A percentile compares a stretch with the other conserved stretches of the same genome.
Evolutionary conservation across 2,888 invertebrate species (phyloP).

Genomic region (Drosophila differens): DNA sequence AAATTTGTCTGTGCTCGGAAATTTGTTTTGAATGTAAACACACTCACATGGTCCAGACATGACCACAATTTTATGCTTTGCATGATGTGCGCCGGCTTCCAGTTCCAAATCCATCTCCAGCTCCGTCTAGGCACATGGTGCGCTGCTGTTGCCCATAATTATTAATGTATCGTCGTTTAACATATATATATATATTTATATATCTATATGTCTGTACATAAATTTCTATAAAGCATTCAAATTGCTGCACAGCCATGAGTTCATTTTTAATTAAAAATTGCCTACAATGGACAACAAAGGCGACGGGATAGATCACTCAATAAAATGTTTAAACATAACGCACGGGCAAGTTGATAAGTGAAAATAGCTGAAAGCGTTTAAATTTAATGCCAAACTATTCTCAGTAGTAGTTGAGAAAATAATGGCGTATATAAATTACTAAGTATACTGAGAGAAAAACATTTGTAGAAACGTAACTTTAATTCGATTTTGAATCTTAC

Average conservation of each 20-base stretch:
- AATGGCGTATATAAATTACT: constrained; percentile 14
- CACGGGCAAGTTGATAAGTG: constrained; percentile 51
- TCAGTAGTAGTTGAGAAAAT: constrained; percentile 6
- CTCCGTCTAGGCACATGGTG: constrained; percentile 52
- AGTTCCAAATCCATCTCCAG: constrained; percentile 7
- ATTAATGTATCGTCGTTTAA: constrained; percentile 37
- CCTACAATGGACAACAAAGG: constrained; percentile 29
- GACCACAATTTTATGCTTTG: constrained; percentile 74
- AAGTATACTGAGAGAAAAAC: background rate
- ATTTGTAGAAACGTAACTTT: background rate
- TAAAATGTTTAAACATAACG: constrained; percentile 48
- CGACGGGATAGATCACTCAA: constrained; percentile 26
- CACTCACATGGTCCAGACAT: constrained; percentile 70
- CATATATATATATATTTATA: constrained; percentile 3
- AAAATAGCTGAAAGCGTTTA: constrained; percentile 14
- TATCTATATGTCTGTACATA: background rate
- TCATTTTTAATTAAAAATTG: constrained; percentile 76
- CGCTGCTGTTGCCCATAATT: constrained; percentile 42
- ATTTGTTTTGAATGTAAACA: constrained; percentile 73
- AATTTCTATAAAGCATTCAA: constrained; percentile 11
- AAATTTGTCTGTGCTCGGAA: constrained; percentile 48
- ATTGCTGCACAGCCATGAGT: constrained; percentile 55
- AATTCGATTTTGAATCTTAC: background rate
- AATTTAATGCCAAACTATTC: constrained; percentile 28
- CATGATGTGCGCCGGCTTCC: constrained; percentile 64